Conservation (phyloP, 2,888 invertebrate genomes). For the Hirtodrosophila cameraria region DNA sequence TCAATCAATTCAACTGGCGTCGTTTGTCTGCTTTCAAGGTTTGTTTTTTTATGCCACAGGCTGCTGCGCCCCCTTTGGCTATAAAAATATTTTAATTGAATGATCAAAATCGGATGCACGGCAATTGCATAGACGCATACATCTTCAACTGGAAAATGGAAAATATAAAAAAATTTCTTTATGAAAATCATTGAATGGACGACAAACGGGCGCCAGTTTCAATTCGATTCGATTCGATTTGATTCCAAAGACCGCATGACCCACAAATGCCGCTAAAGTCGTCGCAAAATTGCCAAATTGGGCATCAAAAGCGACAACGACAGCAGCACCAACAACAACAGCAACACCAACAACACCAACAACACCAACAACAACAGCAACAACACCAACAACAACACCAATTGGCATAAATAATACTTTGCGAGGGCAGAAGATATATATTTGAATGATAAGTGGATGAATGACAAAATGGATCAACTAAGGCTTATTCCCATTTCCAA, state of each 20-base stretch:
- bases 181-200: constrained; percentile 61
- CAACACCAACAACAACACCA: constrained; percentile 15
- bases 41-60: constrained; percentile 43
- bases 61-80: constrained; percentile 41
- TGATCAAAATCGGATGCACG: constrained; percentile 77
- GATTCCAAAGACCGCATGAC: constrained; percentile 65
- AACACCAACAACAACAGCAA: constrained; percentile 3
- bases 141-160: constrained; percentile 8
- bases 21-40: constrained; percentile 57
- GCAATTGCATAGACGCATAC: constrained; percentile 28
- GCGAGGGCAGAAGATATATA: neutral
- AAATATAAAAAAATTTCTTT: constrained; percentile 25
- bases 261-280: constrained; percentile 62
- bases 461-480: no score
- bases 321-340: constrained; percentile 1
- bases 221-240: constrained; percentile 47
- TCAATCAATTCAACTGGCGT: constrained; percentile 79
- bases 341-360: constrained; percentile 36
- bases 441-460: no score
- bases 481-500: no score
- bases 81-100: constrained; percentile 78
- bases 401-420: constrained; percentile 53
- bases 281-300: constrained; percentile 69
- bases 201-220: constrained; percentile 67
- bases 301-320: constrained; percentile 41